Evolutionary conservation across 2,888 invertebrate species (phyloP).

Genomic region (Clostera curtula): DNA sequence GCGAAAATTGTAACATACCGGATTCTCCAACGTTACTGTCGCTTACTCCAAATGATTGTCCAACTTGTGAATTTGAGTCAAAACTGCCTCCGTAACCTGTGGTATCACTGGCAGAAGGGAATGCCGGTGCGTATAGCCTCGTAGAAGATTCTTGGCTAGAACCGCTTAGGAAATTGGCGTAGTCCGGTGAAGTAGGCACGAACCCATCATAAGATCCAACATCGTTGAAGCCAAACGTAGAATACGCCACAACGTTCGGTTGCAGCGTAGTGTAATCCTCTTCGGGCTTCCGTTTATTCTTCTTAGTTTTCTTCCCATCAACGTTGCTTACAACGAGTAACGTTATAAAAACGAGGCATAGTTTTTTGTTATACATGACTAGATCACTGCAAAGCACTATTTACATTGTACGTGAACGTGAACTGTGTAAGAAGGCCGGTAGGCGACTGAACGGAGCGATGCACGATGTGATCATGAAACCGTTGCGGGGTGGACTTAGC

Average conservation of each 20-base stretch:
- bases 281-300: constrained; percentile 41
- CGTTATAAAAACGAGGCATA: constrained; percentile 39
- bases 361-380: constrained; percentile 48
- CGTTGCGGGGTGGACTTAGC: constrained; percentile 26
- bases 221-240: constrained; percentile 64
- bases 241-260: constrained; percentile 61
- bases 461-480: constrained; percentile 28
- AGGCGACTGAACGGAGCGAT: constrained; percentile 43
- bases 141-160: constrained; percentile 46
- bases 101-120: constrained; percentile 51
- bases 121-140: constrained; percentile 55
- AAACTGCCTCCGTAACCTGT: constrained; percentile 39
- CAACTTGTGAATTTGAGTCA: constrained; percentile 33
- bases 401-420: constrained; percentile 58
- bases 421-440: constrained; percentile 45
- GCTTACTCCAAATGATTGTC: constrained; percentile 26
- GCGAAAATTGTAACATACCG: constrained; percentile 42
- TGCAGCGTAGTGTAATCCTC: constrained; percentile 48
- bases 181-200: constrained; percentile 60
- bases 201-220: constrained; percentile 59
- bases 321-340: constrained; percentile 29
- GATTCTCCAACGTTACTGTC: constrained; percentile 35
- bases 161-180: constrained; percentile 41
- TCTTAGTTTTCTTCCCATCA: constrained; percentile 46
- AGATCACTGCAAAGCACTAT: constrained; percentile 42